A percentile compares a stretch with the other conserved stretches of the same genome.
These are phyloP conservation scores for Ginglymostoma cirratum DNA, from an alignment of 2,113 vertebrate species.

Conservation along the genomic window DNA sequence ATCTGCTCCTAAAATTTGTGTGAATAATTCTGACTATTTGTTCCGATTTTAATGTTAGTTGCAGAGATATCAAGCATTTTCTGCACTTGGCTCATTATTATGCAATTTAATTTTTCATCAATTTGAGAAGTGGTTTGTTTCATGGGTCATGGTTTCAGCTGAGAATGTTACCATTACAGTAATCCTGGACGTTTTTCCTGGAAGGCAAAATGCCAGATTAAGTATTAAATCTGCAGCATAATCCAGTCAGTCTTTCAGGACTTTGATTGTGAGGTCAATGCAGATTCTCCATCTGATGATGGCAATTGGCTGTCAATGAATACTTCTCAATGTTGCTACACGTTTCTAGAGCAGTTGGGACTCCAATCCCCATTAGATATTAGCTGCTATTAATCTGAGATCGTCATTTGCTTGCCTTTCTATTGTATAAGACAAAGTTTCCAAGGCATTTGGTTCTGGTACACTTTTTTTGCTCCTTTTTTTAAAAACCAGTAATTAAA, in stretches of 20 bases:
- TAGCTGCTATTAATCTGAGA: too few relatives aligned
- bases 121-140: background rate
- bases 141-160: background rate
- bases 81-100: background rate
- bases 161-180: background rate
- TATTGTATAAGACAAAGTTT: background rate
- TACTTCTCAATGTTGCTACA: background rate
- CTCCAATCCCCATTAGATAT: background rate
- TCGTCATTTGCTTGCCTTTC: background rate
- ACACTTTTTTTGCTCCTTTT: too few relatives aligned
- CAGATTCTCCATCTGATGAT: background rate
- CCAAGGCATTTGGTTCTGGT: background rate
- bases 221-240: conserved; percentile 20
- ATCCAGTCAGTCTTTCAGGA: conserved; percentile 1
- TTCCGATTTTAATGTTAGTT: background rate
- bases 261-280: background rate
- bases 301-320: background rate
- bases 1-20: background rate
- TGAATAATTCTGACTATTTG: background rate
- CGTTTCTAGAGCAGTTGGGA: too few relatives aligned
- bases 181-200: background rate
- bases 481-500: background rate
- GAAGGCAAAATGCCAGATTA: background rate
- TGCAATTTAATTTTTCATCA: background rate
- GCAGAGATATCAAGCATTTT: background rate